A percentile compares a stretch with the other conserved stretches of the same genome.
Evolutionary conservation across 1,140 invertebrate genomes (phyloP).

Genomic region (Hyles euphorbiae): DNA sequence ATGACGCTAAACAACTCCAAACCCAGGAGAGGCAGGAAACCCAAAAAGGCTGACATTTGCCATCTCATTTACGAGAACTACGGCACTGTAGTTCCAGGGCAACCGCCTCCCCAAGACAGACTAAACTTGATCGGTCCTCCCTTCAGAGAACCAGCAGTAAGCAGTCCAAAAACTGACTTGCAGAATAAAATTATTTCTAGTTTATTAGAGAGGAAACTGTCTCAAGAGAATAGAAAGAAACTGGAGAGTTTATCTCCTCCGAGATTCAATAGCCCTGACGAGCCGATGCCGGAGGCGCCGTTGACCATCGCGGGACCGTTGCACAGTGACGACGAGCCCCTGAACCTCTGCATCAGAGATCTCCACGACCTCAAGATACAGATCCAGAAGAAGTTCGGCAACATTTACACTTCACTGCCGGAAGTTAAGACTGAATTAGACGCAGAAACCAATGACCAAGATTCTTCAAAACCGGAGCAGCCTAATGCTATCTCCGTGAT

Average conservation of each 20-base stretch:
- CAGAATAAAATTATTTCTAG: slow-evolving; percentile 83
- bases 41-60: slow-evolving; percentile 93
- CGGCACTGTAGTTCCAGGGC: slow-evolving; percentile 87
- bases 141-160: slow-evolving; percentile 32
- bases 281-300: slow-evolving; percentile 55
- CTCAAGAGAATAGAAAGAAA: slow-evolving; percentile 77
- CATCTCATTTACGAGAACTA: slow-evolving; percentile 94
- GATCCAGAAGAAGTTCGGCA: slow-evolving; percentile 77
- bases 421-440: slow-evolving; percentile 73
- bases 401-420: slow-evolving; percentile 73
- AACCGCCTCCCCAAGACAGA: slow-evolving; percentile 75
- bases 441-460: slow-evolving; percentile 75
- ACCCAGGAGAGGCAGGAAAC: slow-evolving; percentile 88
- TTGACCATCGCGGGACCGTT: slow-evolving; percentile 49
- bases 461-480: slow-evolving; percentile 75
- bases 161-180: slow-evolving; percentile 75
- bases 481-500: slow-evolving; percentile 70
- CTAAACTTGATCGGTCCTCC: slow-evolving; percentile 30
- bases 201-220: slow-evolving; percentile 80
- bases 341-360: slow-evolving; percentile 90
- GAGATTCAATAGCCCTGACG: slow-evolving; percentile 46
- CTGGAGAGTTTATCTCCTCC: slow-evolving; percentile 46
- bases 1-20: slow-evolving; percentile 91
- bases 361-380: slow-evolving; percentile 80
- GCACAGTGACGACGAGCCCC: slow-evolving; percentile 81